Conservation (phyloP, 2,797 vertebrate genomes). For the Myiothlypis coronata region DNA sequence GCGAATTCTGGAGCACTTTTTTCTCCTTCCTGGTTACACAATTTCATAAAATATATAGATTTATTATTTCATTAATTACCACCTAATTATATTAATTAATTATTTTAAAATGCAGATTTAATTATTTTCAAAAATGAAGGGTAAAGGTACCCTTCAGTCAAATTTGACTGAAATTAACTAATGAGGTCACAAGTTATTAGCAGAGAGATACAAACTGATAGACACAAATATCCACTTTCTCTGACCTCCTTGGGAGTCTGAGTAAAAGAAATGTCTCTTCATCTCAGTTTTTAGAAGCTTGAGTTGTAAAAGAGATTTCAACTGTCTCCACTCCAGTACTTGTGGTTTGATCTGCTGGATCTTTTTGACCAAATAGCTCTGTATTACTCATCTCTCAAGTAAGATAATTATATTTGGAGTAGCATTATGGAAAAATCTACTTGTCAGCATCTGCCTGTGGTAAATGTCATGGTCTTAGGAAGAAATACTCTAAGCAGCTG, state of each 20-base stretch:
- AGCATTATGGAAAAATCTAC: background rate
- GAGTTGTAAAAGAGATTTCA: background rate
- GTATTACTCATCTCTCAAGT: background rate
- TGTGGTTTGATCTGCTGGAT: background rate
- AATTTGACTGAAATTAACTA: slow-evolving; percentile 24
- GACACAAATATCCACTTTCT: background rate
- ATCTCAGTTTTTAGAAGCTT: background rate
- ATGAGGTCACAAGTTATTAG: slow-evolving; percentile 47
- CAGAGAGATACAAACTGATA: background rate
- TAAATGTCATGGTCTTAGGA: background rate
- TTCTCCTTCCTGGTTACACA: background rate
- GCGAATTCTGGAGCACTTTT: background rate
- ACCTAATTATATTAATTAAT: slow-evolving; percentile 11
- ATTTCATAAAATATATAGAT: background rate
- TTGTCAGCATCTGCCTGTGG: background rate
- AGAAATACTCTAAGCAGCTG: background rate
- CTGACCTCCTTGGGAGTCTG: background rate
- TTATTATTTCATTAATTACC: slow-evolving; percentile 7
- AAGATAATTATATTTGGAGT: background rate
- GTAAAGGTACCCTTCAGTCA: slow-evolving; percentile 48
- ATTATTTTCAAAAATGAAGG: slow-evolving; percentile 35
- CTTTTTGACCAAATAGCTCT: background rate
- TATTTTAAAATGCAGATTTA: slow-evolving; percentile 3
- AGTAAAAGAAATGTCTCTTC: background rate
- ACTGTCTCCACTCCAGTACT: background rate